Evolutionary conservation across 1,140 invertebrate species (phyloP), one percentile per base, ranked within the genome.

Genomic region (Dendroctonus ponderosae): DNA sequence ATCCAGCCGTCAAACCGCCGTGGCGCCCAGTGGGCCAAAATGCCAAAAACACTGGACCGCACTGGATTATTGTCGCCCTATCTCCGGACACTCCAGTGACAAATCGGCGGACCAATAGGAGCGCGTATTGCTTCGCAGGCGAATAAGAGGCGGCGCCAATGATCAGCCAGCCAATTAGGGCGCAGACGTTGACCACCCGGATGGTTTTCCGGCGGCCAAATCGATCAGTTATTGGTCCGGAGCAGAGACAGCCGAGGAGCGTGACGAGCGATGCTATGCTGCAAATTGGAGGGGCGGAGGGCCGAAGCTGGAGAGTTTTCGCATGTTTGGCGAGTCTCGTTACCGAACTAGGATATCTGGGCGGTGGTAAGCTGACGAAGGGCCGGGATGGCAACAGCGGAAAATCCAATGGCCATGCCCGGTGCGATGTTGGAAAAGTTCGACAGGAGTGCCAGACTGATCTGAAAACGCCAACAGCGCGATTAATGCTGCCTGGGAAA

Each of bases 81-180:
- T 58, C 86, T 67, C 83, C 80, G 0, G 83, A 85, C 86, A 38
- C 85, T 84, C 86, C 88, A 11, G 86, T 85, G 3, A 85, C 67
- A n/a, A 88, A 63, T 70, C 88, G 82, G 0, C 86, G 87, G 5
- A 81, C 56, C 59, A 85, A 77, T 0, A 89, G 78, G 5, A 84
- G 80, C 5, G 74, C 40, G 12, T 85, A 84, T 3, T 73, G 72
- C 9, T 67, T 77, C 59, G 56, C 68, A n/a, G 41, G 66, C 0
- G 59, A 44, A 40, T 75, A 54, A 65, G 65, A 70, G 4, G 78
- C 74, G 54, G 74, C 70, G 12, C 79, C 78, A 15, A 88, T 82
- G 2, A 81, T 61, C 2, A 83, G 44, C 84, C 85, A 88, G 7
- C 86, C 86, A n/a, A 81, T 26, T 4, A 85, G 66, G 43, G 81